phyloP scores from a whole-genome alignment of 1,140 invertebrate genomes.

The Heliothis subflexa region DNA sequence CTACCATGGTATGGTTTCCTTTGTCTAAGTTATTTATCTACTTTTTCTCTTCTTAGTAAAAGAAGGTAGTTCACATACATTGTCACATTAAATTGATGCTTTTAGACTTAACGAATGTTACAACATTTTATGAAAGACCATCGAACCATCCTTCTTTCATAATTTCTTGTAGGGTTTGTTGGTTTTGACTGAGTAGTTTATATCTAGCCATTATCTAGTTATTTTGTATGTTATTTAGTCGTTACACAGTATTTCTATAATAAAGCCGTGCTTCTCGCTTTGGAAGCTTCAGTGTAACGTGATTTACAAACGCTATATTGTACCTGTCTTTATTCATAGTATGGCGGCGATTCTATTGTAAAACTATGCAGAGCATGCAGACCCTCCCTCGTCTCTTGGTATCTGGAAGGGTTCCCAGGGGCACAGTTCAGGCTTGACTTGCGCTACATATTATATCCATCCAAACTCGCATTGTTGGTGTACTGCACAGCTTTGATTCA shows the following conservation, averaged over 20 bases:
- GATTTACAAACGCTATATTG: slow-evolving; percentile 35
- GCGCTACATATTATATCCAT: slow-evolving; percentile 37
- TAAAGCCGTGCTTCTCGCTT: slow-evolving; percentile 48
- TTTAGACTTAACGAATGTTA: slow-evolving; percentile 52
- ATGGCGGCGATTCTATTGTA: slow-evolving; percentile 23
- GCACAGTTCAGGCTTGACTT: slow-evolving; percentile 19
- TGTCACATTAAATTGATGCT: slow-evolving; percentile 61
- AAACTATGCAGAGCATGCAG: slow-evolving; percentile 54
- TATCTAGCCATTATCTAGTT: slow-evolving; percentile 42
- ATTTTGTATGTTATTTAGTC: slow-evolving; percentile 46
- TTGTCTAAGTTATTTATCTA: slow-evolving; percentile 80
- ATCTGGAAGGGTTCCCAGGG: slow-evolving; percentile 14
- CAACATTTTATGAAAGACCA: slow-evolving; percentile 51
- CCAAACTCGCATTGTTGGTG: slow-evolving; percentile 39
- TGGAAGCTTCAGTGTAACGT: slow-evolving; percentile 41
- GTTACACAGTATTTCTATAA: slow-evolving; percentile 44
- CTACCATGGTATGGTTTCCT: slow-evolving; percentile 86
- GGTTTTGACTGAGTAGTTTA: slow-evolving; percentile 48
- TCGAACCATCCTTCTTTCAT: slow-evolving; percentile 44
- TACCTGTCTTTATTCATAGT: slow-evolving; percentile 37
- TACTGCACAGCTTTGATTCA: slow-evolving; percentile 42
- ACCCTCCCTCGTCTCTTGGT: slow-evolving; percentile 47
- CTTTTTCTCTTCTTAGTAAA: slow-evolving; percentile 75
- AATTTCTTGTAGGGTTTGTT: slow-evolving; percentile 49
- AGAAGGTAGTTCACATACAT: slow-evolving; percentile 70